Evolutionary conservation across 2,113 vertebrate species (phyloP).

Genomic region (Salvelinus fontinalis): DNA sequence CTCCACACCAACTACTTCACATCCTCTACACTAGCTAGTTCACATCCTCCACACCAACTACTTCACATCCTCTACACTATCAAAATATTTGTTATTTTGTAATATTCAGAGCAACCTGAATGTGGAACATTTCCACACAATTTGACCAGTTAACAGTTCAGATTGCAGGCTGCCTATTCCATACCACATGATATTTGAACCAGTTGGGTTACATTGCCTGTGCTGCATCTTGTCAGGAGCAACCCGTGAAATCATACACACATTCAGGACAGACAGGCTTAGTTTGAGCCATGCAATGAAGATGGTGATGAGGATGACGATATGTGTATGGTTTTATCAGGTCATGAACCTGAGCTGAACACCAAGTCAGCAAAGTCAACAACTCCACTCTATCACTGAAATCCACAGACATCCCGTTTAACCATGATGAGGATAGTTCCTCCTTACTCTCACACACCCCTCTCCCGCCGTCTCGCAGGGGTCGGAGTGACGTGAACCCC

Average conservation of each 20-base stretch:
- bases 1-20: too few relatives aligned
- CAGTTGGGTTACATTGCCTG: not conserved
- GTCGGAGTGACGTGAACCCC: slow-evolving; percentile 89
- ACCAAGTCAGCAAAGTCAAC: too few relatives aligned
- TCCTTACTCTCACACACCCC: slow-evolving; percentile 65
- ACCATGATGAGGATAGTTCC: not conserved
- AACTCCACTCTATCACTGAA: too few relatives aligned
- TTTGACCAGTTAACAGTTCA: too few relatives aligned
- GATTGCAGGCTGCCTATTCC: too few relatives aligned
- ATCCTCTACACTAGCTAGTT: too few relatives aligned
- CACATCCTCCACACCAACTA: too few relatives aligned
- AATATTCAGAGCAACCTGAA: too few relatives aligned
- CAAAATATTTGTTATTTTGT: too few relatives aligned
- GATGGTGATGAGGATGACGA: not conserved
- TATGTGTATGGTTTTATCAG: not conserved
- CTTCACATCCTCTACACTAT: too few relatives aligned
- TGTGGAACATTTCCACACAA: too few relatives aligned
- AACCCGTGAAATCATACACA: not conserved
- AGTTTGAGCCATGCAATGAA: not conserved
- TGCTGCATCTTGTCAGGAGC: not conserved
- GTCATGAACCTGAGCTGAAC: not conserved
- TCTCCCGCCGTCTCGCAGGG: slow-evolving; percentile 88
- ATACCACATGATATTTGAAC: too few relatives aligned
- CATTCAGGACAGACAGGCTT: not conserved
- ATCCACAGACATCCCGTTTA: not conserved